These are phyloP conservation scores for Seriola dumerili DNA, from an alignment of 2,113 vertebrate genomes.

Conservation along the genomic window DNA sequence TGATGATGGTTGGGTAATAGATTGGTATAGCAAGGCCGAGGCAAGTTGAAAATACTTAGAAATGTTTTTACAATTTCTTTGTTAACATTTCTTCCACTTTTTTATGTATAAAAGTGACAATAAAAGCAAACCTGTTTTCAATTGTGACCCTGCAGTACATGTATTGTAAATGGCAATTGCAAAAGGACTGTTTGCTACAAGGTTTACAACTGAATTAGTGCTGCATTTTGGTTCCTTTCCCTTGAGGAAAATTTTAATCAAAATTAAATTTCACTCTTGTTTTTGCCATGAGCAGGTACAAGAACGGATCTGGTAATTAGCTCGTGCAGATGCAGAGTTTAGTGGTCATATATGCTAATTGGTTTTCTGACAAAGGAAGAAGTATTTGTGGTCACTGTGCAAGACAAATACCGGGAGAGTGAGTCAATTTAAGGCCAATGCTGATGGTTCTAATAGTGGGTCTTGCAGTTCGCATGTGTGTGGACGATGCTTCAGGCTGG, in stretches of 20 bases:
- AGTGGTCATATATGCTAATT: slow-evolving; percentile 52
- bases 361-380: background rate
- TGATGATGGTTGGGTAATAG: background rate
- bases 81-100: background rate
- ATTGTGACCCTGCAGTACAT: background rate
- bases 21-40: background rate
- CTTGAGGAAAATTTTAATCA: slow-evolving; percentile 38
- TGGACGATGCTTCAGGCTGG: slow-evolving; percentile 4
- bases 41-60: background rate
- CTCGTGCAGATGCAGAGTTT: slow-evolving; percentile 40
- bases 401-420: background rate
- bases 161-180: slow-evolving; percentile 1
- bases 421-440: background rate
- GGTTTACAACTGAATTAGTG: slow-evolving; percentile 27
- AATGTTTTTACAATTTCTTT: too few relatives aligned
- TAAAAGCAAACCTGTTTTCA: slow-evolving; percentile 3
- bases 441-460: background rate
- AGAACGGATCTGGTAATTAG: slow-evolving; percentile 53
- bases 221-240: slow-evolving; percentile 42
- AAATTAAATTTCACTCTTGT: slow-evolving; percentile 53
- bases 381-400: slow-evolving; percentile 14
- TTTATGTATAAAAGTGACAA: background rate
- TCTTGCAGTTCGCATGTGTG: slow-evolving; percentile 9
- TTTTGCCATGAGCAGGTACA: slow-evolving; percentile 50
- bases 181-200: slow-evolving; percentile 19